These are phyloP conservation scores for Entomyzon cyanotis DNA, from an alignment of 2,113 vertebrate genomes.

Conservation along the genomic window DNA sequence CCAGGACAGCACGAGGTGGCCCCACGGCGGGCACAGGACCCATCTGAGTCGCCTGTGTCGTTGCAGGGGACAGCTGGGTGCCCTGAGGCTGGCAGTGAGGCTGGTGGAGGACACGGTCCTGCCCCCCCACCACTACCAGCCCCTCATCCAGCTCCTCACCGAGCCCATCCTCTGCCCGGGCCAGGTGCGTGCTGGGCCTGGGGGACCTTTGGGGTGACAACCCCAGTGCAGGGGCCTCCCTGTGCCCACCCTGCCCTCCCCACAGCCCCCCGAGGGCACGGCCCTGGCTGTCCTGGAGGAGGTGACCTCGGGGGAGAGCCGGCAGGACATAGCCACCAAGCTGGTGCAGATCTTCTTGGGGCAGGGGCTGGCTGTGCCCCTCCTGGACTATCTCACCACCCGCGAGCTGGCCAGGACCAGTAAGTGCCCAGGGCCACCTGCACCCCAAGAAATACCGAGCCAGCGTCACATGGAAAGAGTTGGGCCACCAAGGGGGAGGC, in stretches of 20 bases:
- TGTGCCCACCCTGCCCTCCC: not conserved
- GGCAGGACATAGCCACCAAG: constrained; percentile 87
- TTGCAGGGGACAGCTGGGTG: constrained; percentile 82
- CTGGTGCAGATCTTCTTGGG: constrained; percentile 90
- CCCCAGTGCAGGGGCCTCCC: fast-evolving
- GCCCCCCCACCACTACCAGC: constrained; percentile 81
- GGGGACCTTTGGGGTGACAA: not conserved
- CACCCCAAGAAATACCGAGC: not conserved
- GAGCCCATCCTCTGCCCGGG: constrained; percentile 78
- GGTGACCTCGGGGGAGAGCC: constrained; percentile 83
- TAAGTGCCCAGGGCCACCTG: constrained; percentile 68
- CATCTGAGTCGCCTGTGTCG: fast-evolving
- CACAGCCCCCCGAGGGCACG: constrained; percentile 73
- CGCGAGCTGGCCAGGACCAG: constrained; percentile 86
- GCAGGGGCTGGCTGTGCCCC: constrained; percentile 83
- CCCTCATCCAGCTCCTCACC: constrained; percentile 83
- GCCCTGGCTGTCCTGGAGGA: constrained; percentile 87
- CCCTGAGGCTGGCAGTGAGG: constrained; percentile 84
- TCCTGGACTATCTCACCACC: constrained; percentile 87
- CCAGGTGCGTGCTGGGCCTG: constrained; percentile 62
- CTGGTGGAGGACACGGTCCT: constrained; percentile 85
- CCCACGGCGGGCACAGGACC: not conserved
- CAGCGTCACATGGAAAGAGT: not conserved
- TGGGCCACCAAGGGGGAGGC: not conserved
- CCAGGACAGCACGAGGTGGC: not conserved